Conservation (phyloP, 2,113 vertebrate genomes). For the Eublepharis macularius region DNA sequence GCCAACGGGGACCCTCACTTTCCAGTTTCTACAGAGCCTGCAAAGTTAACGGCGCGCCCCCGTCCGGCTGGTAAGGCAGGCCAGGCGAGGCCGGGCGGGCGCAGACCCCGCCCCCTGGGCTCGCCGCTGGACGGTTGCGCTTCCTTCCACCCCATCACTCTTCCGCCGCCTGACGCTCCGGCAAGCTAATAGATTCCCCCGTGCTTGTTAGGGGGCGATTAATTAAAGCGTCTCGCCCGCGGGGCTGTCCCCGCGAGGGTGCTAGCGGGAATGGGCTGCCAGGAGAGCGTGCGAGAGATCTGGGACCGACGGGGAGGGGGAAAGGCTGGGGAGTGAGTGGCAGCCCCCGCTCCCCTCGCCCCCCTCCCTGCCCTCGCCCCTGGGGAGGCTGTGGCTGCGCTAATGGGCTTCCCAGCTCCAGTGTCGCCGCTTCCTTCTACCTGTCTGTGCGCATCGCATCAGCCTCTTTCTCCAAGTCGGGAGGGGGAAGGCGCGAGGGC, state of each 20-base stretch:
- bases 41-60: neutral
- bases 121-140: neutral
- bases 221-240: slow-evolving; percentile 49
- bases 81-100: neutral
- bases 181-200: slow-evolving; percentile 47
- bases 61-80: neutral
- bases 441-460: neutral
- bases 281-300: neutral
- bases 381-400: neutral
- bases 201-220: slow-evolving; percentile 39
- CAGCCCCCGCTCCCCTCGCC: neutral
- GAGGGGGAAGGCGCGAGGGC: neutral
- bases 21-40: neutral
- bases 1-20: neutral
- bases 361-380: neutral
- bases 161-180: slow-evolving; percentile 24
- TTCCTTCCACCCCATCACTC: slow-evolving; percentile 6
- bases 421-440: neutral
- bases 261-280: neutral
- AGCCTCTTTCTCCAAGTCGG: neutral
- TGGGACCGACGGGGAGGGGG: neutral
- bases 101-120: slow-evolving; percentile 1
- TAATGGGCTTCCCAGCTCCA: slow-evolving; percentile 2
- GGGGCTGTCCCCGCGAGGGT: slow-evolving; percentile 41
- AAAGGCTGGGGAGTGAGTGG: neutral